Evolutionary conservation across 2,888 invertebrate genomes (phyloP).

Genomic region (Tachina fera): DNA sequence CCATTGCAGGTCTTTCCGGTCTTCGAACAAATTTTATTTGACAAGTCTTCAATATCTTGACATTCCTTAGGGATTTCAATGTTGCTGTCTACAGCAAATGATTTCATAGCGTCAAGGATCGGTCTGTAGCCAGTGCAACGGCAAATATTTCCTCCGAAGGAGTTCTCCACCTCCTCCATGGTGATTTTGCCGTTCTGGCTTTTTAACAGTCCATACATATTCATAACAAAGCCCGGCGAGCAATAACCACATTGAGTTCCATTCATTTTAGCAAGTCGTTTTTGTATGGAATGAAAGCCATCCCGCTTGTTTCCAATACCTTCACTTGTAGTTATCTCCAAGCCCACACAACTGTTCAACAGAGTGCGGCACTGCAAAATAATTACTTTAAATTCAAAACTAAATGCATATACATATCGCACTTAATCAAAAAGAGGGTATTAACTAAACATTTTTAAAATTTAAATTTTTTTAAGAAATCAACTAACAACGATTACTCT

Average conservation of each 20-base stretch:
- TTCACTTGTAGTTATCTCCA: slow-evolving; percentile 89
- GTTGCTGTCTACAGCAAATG: slow-evolving; percentile 86
- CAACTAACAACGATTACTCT: no score
- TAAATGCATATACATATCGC: no score
- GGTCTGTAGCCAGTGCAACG: slow-evolving; percentile 92
- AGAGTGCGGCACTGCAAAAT: slow-evolving; percentile 85
- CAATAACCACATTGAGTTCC: slow-evolving; percentile 91
- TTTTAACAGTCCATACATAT: slow-evolving; percentile 85
- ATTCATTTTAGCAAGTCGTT: slow-evolving; percentile 86
- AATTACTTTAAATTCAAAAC: no score
- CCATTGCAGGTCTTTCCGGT: slow-evolving; percentile 81
- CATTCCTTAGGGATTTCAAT: slow-evolving; percentile 83
- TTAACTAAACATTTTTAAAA: no score
- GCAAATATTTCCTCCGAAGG: slow-evolving; percentile 91
- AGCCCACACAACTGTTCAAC: slow-evolving; percentile 86
- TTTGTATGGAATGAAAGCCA: slow-evolving; percentile 89
- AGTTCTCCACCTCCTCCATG: slow-evolving; percentile 88
- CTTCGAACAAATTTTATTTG: slow-evolving; percentile 82
- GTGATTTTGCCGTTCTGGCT: slow-evolving; percentile 84
- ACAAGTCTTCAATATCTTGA: slow-evolving; percentile 82
- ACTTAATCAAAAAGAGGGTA: no score
- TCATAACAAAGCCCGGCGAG: slow-evolving; percentile 91
- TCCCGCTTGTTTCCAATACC: slow-evolving; percentile 87
- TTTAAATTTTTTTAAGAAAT: no score
- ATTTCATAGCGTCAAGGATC: slow-evolving; percentile 91